Evolutionary conservation across 2,888 invertebrate species (phyloP), one percentile per base, ranked within the genome.

Genomic region (Chrysomela aeneicollis): DNA sequence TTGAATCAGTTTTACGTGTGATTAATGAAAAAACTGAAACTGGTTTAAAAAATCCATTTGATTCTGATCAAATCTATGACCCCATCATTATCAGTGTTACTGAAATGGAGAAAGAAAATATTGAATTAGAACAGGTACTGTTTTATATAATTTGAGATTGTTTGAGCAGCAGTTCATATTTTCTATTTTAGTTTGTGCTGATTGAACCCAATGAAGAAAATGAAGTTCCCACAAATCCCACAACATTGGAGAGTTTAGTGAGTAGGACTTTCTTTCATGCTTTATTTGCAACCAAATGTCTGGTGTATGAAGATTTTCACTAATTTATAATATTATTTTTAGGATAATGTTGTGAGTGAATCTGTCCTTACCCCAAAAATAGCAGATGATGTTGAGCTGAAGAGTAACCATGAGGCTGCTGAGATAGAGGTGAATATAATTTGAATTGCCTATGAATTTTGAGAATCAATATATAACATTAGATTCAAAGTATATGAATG

Each of bases 161-260:
- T n/a, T n/a, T 9, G 6, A 22, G 26, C 51, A 51, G 22, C 8
- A 51, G 9, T 9, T 22, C 2, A 21, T 22, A 17, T 12, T 19
- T 26, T 51, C 12, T 51, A 9, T 51, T 51, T 51, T n/a, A 22
- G 51, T 12, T 22, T n/a, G 6, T 22, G 4, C 10, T 51, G 22
- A 15, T 12, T 22, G 22, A n/a, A n/a, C n/a, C 8, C n/a, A 8
- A 51, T 22, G 8, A 12, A 21, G 51, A 12, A 22, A 51, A 51
- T 22, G 10, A 21, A 51, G 9, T 22, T n/a, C n/a, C n/a, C n/a
- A n/a, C n/a, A n/a, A n/a, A n/a, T 21, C 12, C 26, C 9, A 10
- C 15, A 51, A n/a, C 51, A 51, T 21, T 51, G n/a, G 51, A 21
- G 22, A 22, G 22, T 51, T 21, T 51, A 22, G 51, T 51, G 15